These are phyloP conservation scores for Caenorhabditis panamensis DNA, from an alignment of 2,888 invertebrate genomes.

Conservation along the genomic window DNA sequence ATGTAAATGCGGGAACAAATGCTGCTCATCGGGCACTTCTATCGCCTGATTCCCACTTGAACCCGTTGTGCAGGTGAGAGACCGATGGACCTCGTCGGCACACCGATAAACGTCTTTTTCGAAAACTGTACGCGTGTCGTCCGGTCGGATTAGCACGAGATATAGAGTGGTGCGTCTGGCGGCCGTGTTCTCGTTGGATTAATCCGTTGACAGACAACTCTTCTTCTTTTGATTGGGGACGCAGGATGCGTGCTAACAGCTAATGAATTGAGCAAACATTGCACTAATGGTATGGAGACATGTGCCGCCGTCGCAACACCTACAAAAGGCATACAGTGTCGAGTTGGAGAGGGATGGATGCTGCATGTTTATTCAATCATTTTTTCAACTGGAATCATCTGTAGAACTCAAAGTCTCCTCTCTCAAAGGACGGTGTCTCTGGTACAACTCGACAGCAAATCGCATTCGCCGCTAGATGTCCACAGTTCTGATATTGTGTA, in stretches of 20 bases:
- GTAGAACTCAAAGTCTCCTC: too few relatives aligned
- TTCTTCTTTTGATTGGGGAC: slow-evolving; percentile 42
- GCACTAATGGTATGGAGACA: slow-evolving; percentile 50
- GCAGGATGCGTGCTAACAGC: slow-evolving; percentile 35
- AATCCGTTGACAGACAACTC: slow-evolving; percentile 47
- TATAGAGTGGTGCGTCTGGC: slow-evolving; percentile 35
- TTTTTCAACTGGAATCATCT: too few relatives aligned
- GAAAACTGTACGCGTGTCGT: slow-evolving; percentile 27
- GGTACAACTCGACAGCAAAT: too few relatives aligned
- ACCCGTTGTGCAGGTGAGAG: slow-evolving; percentile 47
- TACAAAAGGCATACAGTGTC: slow-evolving; percentile 47
- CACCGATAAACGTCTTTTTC: slow-evolving; percentile 33
- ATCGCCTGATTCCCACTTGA: slow-evolving; percentile 46
- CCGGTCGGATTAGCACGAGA: slow-evolving; percentile 37
- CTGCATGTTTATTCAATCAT: too few relatives aligned
- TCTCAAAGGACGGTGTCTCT: too few relatives aligned
- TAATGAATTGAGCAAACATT: slow-evolving; percentile 58
- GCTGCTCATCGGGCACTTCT: slow-evolving; percentile 12
- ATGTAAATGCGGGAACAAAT: slow-evolving; percentile 29
- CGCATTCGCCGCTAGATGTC: too few relatives aligned
- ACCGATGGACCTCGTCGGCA: slow-evolving; percentile 12
- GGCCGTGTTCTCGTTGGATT: slow-evolving; percentile 8
- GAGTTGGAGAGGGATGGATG: neutral
- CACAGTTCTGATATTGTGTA: too few relatives aligned
- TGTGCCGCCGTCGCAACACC: slow-evolving; percentile 48